phyloP scores from a whole-genome alignment of 2,113 vertebrate species.

The Mirounga angustirostris region DNA sequence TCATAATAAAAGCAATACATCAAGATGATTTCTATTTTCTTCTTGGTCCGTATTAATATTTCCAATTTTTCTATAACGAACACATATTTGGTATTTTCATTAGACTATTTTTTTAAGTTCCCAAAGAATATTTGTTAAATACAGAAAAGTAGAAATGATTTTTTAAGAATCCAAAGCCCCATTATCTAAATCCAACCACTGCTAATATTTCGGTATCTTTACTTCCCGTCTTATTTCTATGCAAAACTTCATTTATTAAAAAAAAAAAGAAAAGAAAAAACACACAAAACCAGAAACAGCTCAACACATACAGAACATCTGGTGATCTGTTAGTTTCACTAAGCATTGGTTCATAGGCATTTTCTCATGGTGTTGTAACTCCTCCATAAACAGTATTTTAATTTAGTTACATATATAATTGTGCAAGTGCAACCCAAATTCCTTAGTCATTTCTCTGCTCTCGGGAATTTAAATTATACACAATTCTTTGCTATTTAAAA shows the following conservation, averaged over 20 bases:
- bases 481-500: constrained; percentile 51
- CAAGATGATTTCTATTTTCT: constrained; percentile 28
- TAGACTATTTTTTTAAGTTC: constrained; percentile 10
- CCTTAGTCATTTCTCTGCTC: constrained; percentile 21
- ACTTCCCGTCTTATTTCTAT: constrained; percentile 55
- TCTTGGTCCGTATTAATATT: constrained; percentile 34
- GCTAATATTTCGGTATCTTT: constrained; percentile 51
- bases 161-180: not conserved
- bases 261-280: not conserved
- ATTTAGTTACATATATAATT: constrained; percentile 44
- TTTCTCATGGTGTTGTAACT: constrained; percentile 29
- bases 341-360: constrained; percentile 9
- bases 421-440: not conserved
- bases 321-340: constrained; percentile 38
- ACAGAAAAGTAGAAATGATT: constrained; percentile 42
- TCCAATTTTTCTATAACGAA: constrained; percentile 4
- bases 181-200: constrained; percentile 34
- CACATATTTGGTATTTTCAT: constrained; percentile 13
- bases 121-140: constrained; percentile 22
- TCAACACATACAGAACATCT: constrained; percentile 14
- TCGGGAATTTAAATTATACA: constrained; percentile 42
- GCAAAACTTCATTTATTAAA: constrained; percentile 30
- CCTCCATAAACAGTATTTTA: constrained; percentile 47
- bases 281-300: not conserved
- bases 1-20: constrained; percentile 19